Conservation (phyloP, 2,113 vertebrate species). For the Oxygymnocypris stewartii region DNA sequence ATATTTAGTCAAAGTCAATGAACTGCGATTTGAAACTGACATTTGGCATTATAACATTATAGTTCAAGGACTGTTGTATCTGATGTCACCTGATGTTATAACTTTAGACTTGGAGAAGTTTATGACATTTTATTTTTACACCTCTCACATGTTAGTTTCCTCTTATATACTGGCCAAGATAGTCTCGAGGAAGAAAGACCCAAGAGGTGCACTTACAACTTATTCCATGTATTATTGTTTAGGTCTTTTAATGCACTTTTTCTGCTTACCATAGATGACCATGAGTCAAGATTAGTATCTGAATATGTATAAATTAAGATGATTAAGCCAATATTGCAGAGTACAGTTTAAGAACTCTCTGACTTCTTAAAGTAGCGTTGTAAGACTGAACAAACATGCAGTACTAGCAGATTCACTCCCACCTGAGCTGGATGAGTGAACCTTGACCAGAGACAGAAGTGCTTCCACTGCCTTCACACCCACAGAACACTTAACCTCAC, state of each 20-base stretch:
- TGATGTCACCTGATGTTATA: background rate
- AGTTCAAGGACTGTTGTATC: background rate
- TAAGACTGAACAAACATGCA: constrained; percentile 10
- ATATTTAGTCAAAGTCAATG: background rate
- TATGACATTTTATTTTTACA: background rate
- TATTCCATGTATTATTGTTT: background rate
- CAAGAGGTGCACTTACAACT: background rate
- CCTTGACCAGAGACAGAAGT: constrained; percentile 43
- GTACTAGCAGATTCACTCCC: background rate
- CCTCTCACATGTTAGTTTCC: background rate
- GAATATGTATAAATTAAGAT: background rate
- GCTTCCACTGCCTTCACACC: background rate
- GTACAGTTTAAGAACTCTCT: background rate
- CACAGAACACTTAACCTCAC: background rate
- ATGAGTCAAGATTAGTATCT: background rate
- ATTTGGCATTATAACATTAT: background rate
- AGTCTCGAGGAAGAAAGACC: background rate
- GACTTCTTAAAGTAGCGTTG: background rate
- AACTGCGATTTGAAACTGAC: background rate
- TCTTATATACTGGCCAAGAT: background rate
- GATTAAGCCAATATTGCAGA: background rate
- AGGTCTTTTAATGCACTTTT: background rate
- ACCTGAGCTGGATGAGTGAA: constrained; percentile 30
- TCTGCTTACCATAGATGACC: background rate
- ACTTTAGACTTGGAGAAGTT: background rate